phyloP scores from a whole-genome alignment of 2,888 invertebrate genomes.

The Mamestra brassicae region DNA sequence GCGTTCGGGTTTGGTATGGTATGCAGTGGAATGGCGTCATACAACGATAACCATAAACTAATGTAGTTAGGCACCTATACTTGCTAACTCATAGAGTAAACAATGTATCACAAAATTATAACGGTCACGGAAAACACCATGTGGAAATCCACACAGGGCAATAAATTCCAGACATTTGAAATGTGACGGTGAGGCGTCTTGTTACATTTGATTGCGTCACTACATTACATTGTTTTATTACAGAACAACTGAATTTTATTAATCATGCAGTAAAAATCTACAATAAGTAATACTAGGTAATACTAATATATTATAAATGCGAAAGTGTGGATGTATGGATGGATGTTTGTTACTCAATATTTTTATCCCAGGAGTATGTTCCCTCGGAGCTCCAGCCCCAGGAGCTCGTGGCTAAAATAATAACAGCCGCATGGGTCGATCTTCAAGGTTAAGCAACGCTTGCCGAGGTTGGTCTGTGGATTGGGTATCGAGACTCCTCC shows the following conservation, averaged over 20 bases:
- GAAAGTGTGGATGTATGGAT: no score
- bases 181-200: neutral
- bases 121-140: constrained; percentile 34
- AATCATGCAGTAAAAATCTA: neutral
- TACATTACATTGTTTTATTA: neutral
- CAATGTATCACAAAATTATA: constrained; percentile 37
- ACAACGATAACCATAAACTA: neutral
- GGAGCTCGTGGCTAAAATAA: no score
- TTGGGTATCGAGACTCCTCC: no score
- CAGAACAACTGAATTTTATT: neutral
- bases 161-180: constrained; percentile 35
- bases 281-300: no score
- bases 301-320: no score
- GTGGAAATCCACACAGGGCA: constrained; percentile 26
- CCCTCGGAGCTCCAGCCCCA: no score
- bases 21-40: neutral
- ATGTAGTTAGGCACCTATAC: neutral
- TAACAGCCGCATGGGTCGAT: no score
- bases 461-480: no score
- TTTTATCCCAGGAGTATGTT: no score
- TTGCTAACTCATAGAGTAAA: constrained; percentile 7
- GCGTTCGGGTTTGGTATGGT: neutral
- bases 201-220: constrained; percentile 28
- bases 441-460: no score
- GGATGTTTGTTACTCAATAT: no score